Conservation (phyloP, 1,140 invertebrate species). For the Apis mellifera region Amel_HAv3.1 CM009931.2:3118501-3119000, state of each 20-base stretch:
- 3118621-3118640: no score
- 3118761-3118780: neutral
- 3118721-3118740: no score
- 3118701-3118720: no score
- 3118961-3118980: conserved; percentile 40
- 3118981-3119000: conserved; percentile 36
- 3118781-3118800: conserved; percentile 13
- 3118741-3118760: no score
- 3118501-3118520: neutral
- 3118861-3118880: conserved; percentile 19
- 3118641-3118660: no score
- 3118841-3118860: conserved; percentile 42
- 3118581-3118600: no score
- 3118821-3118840: conserved; percentile 40
- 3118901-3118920: conserved; percentile 65
- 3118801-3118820: conserved; percentile 41
- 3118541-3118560: no score
- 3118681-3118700: no score
- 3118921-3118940: conserved; percentile 60
- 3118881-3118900: conserved; percentile 47
- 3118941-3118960: conserved; percentile 29
- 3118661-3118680: no score
- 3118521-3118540: no score
- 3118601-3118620: no score
- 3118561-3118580: no score